Evolutionary conservation across 2,888 invertebrate genomes (phyloP).

Genomic region (Lordiphosa andalusiaca): DNA sequence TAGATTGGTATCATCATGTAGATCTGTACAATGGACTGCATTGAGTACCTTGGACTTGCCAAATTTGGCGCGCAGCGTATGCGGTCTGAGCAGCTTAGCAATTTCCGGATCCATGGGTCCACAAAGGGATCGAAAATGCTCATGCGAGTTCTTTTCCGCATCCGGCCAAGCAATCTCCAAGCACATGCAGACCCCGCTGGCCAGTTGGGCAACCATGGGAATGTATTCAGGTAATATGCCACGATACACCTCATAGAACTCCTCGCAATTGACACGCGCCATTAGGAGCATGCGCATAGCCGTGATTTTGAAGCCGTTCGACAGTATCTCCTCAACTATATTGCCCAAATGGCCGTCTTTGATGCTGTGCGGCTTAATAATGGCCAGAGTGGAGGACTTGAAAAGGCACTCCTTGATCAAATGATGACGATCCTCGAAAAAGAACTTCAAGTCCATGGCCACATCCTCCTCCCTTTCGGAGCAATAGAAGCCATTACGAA

Average conservation of each 20-base stretch:
- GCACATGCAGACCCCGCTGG: slow-evolving; percentile 92
- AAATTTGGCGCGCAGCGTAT: slow-evolving; percentile 90
- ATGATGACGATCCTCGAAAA: slow-evolving; percentile 83
- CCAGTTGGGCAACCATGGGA: slow-evolving; percentile 91
- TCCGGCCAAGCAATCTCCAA: slow-evolving; percentile 89
- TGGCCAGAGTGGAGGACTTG: slow-evolving; percentile 87
- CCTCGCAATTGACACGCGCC: slow-evolving; percentile 91
- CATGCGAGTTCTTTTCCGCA: slow-evolving; percentile 82
- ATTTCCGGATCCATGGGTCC: slow-evolving; percentile 96
- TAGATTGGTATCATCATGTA: slow-evolving; percentile 91
- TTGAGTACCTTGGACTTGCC: slow-evolving; percentile 91
- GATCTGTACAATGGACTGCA: slow-evolving; percentile 95
- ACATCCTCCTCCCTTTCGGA: slow-evolving; percentile 82
- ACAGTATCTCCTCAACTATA: slow-evolving; percentile 87
- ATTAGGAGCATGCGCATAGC: slow-evolving; percentile 90
- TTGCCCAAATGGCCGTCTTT: slow-evolving; percentile 86
- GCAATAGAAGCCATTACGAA: slow-evolving; percentile 86
- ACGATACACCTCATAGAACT: slow-evolving; percentile 96
- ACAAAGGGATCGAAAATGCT: slow-evolving; percentile 89
- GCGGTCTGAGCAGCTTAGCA: slow-evolving; percentile 90
- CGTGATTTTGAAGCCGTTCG: slow-evolving; percentile 88
- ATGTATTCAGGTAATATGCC: slow-evolving; percentile 90
- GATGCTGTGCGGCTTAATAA: slow-evolving; percentile 95
- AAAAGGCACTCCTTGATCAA: slow-evolving; percentile 82
- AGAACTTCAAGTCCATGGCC: slow-evolving; percentile 81